Evolutionary conservation across 2,113 vertebrate species (phyloP), one percentile per base, ranked within the genome.

Genomic region (Piprites chloris): DNA sequence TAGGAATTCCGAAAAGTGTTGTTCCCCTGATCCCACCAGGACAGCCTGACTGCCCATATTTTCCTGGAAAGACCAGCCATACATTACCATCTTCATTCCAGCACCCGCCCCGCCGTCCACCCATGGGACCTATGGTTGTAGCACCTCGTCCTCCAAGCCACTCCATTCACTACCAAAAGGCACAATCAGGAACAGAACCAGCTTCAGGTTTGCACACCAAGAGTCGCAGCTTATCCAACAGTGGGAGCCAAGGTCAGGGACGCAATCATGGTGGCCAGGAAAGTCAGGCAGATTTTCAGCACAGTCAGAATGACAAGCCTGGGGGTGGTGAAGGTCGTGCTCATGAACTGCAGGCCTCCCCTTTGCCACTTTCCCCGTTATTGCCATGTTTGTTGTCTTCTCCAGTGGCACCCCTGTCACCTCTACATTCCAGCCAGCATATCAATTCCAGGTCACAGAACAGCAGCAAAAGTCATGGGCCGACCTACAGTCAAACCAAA

Each of bases 401-500:
- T 81, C 96, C 98, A 11, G 42, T 98, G 61, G 74, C 97, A 85
- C 94, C 98, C 55, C 87, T 98, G 95, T 96, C 98, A 90, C 96
- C 98, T 97, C 53, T 98, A 96, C 98, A 98, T 99, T 99, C 98
- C 98, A 98, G 46, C 96, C 98, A 98, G 81, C 96, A 91, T 12
- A 71, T 96, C 74, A 97, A 95, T 96, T 97, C 98, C 71, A 98
- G 98, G 66, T 90, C 97, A 69, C 94, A 82, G 50, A 80, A 52
- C 22, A 95, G 94, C 86, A 97, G 14, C 69, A 97, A 97, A 95
- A 96, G 85, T 95, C 97, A 85, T 14, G 93, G 93, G 67, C 93
- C 41, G 28, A 92, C 90, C 85, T 90, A 79, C 76, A 78, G 41
- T 61, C 95, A 93, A 88, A 83, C 62, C 6, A 86, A 94, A 73